Base-by-base conservation (phyloP, 2,888 invertebrate genomes). In the Anaspis maculata region DNA sequence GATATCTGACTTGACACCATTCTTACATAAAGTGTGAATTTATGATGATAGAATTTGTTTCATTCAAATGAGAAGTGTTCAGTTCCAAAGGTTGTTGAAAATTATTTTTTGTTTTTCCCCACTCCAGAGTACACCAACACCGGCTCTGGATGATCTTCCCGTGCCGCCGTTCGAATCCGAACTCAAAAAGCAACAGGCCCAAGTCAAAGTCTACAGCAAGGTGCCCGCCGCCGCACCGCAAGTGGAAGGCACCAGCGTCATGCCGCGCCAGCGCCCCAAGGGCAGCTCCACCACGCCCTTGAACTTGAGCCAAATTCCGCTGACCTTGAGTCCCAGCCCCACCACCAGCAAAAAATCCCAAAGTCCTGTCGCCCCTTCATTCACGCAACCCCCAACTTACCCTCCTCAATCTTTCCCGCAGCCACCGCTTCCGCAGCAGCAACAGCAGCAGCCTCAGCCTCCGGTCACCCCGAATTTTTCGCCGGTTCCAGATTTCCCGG, bases 261-360 rank as follows among this genome's bases (percentile, higher is more conserved):
- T 82, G 30, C 88, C 88, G 2, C 69, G 88, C 30, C 86, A 87
- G 59, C 69, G 89, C 46, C 89, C 89, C 6, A 87, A 87, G 59
- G 83, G 78, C 16, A 69, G 62, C 41, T 63, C 66, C 3, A 64
- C 70, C 32, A 58, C 61, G 19, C 67, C 66, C 0, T 42, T 67
- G 28, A 64, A 52, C 31, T 49, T 66, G 15, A 59, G 66, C 48
- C 64, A 69, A 28, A 57, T 74, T 29, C 71, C 72, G 4, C 49
- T 74, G 19, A 71, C 70, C 2, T 48, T 74, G 28, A 72, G 71
- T 37, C 71, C 73, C 21, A 73, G 73, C 57, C 74, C 74, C 13
- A 69, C 69, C 31, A 56, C 58, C 23, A 53, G 54, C 15, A 65
- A 63, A 47, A 64, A 63, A 46, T 59, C 62, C 10, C 62, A 62